Percentiles rank a stretch among this genome's conserved stretches.
Evolutionary conservation across 2,797 vertebrate genomes (phyloP).

Genomic region (Trichosurus vulpecula): DNA sequence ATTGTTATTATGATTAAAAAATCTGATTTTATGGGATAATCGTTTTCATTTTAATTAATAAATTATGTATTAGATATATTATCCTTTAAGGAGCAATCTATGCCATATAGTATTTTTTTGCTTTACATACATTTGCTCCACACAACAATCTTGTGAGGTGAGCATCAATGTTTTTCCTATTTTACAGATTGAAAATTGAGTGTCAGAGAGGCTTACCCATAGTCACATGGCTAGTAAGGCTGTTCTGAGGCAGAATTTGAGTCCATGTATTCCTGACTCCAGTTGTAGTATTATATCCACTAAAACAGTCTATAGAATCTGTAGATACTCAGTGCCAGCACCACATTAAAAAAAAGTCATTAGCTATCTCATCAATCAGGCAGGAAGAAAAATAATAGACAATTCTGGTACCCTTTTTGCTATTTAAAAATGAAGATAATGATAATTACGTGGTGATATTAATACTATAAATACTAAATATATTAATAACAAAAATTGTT

Average conservation of each 20-base stretch:
- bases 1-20: background rate
- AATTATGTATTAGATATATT: background rate
- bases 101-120: background rate
- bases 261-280: background rate
- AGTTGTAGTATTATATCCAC: background rate
- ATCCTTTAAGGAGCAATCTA: background rate
- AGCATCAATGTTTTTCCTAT: background rate
- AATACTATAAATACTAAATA: background rate
- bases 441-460: background rate
- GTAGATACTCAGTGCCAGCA: background rate
- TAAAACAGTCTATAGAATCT: background rate
- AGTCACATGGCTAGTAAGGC: background rate
- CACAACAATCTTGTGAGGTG: background rate
- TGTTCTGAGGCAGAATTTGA: background rate
- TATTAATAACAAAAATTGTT: conserved; percentile 30
- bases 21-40: background rate
- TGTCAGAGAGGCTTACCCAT: background rate
- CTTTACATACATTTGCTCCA: background rate
- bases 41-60: background rate
- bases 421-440: conserved; percentile 20
- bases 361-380: conserved; percentile 10
- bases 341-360: conserved; percentile 24
- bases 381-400: conserved; percentile 24
- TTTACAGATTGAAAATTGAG: background rate
- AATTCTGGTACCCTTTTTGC: background rate